Evolutionary conservation across 2,113 vertebrate genomes (phyloP).

Genomic region (Asarcornis scutulata): DNA sequence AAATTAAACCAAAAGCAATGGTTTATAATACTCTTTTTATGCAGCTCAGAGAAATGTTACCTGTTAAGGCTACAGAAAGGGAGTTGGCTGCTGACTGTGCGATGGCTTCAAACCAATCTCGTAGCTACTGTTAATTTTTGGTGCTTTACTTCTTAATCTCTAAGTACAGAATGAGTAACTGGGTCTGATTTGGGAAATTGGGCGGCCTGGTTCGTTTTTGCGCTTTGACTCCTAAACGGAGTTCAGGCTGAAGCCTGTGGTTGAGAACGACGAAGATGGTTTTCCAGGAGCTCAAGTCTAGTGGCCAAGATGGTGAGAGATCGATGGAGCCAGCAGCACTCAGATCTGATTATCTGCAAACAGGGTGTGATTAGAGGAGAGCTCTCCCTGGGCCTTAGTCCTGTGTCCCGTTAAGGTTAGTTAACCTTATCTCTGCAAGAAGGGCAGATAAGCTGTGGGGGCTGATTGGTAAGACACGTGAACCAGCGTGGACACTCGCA

Average conservation of each 20-base stretch:
- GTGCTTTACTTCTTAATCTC: neutral
- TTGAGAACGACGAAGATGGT: neutral
- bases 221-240: neutral
- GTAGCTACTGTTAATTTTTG: neutral
- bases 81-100: neutral
- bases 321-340: neutral
- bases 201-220: neutral
- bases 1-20: neutral
- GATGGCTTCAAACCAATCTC: neutral
- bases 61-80: no score
- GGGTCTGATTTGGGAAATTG: neutral
- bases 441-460: neutral
- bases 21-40: neutral
- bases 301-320: neutral
- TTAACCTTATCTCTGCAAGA: neutral
- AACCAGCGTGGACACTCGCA: neutral
- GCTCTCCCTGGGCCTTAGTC: neutral
- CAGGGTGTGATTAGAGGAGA: constrained; percentile 7
- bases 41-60: neutral
- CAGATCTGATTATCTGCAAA: constrained; percentile 5
- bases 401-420: neutral
- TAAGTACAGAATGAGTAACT: neutral
- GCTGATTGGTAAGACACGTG: neutral
- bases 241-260: neutral
- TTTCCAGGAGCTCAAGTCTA: constrained; percentile 32